phyloP scores from a whole-genome alignment of 1,140 invertebrate species.

The Agrypnia vestita region DNA sequence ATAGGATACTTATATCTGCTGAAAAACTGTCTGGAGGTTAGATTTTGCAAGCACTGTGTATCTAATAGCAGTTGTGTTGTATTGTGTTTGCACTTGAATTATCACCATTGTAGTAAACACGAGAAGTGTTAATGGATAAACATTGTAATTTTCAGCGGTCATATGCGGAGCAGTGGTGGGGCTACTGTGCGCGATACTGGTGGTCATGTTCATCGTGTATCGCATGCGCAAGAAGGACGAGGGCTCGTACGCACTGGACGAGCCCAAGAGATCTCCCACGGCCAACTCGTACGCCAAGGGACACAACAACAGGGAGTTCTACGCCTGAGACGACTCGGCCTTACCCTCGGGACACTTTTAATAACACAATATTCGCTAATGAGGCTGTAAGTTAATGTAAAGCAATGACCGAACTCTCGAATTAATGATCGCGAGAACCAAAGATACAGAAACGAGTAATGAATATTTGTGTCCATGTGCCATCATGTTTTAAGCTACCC shows the following conservation, averaged over 20 bases:
- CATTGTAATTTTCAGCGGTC: slow-evolving; percentile 83
- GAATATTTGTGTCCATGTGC: slow-evolving; percentile 59
- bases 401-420: slow-evolving; percentile 57
- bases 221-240: slow-evolving; percentile 99
- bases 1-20: no score
- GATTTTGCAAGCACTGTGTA: no score
- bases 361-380: slow-evolving; percentile 55
- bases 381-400: slow-evolving; percentile 53
- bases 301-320: slow-evolving; percentile 94
- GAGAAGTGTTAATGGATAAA: no score
- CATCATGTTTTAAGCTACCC: slow-evolving; percentile 48
- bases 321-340: slow-evolving; percentile 85
- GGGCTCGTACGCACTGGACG: slow-evolving; percentile 97
- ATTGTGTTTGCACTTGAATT: background rate
- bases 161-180: slow-evolving; percentile 98
- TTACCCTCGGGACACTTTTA: slow-evolving; percentile 68
- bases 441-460: slow-evolving; percentile 59
- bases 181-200: slow-evolving; percentile 95
- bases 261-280: slow-evolving; percentile 94
- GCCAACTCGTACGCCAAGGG: slow-evolving; percentile 92
- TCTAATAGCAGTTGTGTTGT: no score
- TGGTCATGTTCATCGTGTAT: slow-evolving; percentile 99
- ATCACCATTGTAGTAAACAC: no score
- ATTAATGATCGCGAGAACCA: slow-evolving; percentile 58
- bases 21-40: no score